Percentiles rank a stretch among this genome's conserved stretches.
These are phyloP conservation scores for Psilopogon haemacephalus DNA, from an alignment of 2,113 vertebrate genomes.

Conservation along the genomic window DNA sequence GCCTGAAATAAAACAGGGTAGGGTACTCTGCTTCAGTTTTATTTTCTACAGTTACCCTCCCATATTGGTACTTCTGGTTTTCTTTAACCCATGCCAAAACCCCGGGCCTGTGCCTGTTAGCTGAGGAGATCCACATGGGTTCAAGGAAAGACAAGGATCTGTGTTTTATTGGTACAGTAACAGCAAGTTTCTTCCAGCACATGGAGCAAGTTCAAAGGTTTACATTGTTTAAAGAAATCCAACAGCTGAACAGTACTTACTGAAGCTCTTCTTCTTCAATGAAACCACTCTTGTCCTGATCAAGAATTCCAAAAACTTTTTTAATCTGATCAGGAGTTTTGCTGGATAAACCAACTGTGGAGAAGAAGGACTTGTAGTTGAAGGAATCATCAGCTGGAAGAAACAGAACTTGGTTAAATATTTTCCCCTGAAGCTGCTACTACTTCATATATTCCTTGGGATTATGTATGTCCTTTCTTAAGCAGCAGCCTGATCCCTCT, in stretches of 20 bases:
- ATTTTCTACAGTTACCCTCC: background rate
- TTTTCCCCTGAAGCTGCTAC: background rate
- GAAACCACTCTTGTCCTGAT: conserved; percentile 85
- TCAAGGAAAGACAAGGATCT: background rate
- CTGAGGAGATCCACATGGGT: background rate
- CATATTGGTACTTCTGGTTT: background rate
- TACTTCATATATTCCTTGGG: background rate
- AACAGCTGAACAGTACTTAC: conserved; percentile 64
- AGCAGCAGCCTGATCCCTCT: background rate
- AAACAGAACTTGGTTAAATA: conserved; percentile 5
- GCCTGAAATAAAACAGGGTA: conserved; percentile 52
- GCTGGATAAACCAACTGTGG: conserved; percentile 76
- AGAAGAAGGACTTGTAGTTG: conserved; percentile 82
- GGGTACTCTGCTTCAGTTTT: background rate
- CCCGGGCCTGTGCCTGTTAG: background rate
- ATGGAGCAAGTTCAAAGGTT: background rate
- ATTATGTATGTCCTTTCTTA: background rate
- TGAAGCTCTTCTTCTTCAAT: conserved; percentile 86
- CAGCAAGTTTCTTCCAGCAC: background rate
- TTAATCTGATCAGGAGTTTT: conserved; percentile 78
- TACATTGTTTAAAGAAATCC: background rate
- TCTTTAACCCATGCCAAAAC: background rate
- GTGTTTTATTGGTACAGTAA: background rate
- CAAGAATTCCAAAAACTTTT: conserved; percentile 82
- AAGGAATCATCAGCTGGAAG: conserved; percentile 82